These are phyloP conservation scores for Myrmecophaga tridactyla DNA, from an alignment of 2,113 vertebrate genomes.

Conservation along the genomic window DNA sequence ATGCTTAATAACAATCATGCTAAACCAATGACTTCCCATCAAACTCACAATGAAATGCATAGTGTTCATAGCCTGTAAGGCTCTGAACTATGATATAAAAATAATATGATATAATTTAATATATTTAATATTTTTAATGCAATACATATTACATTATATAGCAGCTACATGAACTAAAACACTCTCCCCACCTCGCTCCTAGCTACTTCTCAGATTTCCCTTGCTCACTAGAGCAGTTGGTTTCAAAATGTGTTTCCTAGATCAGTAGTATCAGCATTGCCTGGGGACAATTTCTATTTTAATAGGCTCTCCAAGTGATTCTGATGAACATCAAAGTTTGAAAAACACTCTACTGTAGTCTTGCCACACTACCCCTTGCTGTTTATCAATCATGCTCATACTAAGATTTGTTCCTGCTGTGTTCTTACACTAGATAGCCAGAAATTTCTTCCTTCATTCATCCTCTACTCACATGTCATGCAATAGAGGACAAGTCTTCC, in stretches of 20 bases:
- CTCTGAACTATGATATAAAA: neutral
- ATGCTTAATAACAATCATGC: neutral
- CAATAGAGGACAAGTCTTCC: neutral
- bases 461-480: neutral
- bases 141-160: neutral
- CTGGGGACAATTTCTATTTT: neutral
- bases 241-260: neutral
- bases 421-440: neutral
- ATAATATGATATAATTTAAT: neutral
- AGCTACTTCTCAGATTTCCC: neutral
- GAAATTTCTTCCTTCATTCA: neutral
- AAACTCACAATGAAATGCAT: slow-evolving; percentile 1
- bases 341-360: neutral
- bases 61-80: neutral
- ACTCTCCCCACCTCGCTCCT: neutral
- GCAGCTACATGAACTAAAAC: neutral
- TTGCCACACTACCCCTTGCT: neutral
- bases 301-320: too few species aligned
- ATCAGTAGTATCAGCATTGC: neutral
- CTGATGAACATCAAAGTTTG: neutral
- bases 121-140: neutral
- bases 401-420: neutral
- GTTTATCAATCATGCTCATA: neutral
- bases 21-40: neutral
- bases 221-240: neutral